Evolutionary conservation across 1,140 invertebrate genomes (phyloP).

Genomic region (Tetramorium parvispinum): DNA sequence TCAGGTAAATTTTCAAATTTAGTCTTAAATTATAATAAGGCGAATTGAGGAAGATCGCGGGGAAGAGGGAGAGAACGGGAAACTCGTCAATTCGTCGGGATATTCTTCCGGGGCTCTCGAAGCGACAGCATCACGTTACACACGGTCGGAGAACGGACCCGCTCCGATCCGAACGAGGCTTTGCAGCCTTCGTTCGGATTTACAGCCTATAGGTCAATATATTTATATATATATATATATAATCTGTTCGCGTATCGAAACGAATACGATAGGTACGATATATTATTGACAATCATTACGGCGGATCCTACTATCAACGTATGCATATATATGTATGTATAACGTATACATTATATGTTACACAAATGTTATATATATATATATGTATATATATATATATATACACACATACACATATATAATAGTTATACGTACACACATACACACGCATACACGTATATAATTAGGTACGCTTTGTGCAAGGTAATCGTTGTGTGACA

Average conservation of each 20-base stretch:
- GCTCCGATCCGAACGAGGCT: conserved; percentile 31
- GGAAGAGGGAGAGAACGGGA: background rate
- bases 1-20: background rate
- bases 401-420: no score
- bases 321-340: conserved; percentile 66
- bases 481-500: conserved; percentile 81
- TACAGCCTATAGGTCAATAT: conserved; percentile 72
- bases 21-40: background rate
- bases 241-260: conserved; percentile 52
- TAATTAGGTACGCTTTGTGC: conserved; percentile 84
- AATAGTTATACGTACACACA: conserved; percentile 20
- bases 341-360: conserved; percentile 4
- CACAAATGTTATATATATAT: background rate
- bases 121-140: conserved; percentile 61
- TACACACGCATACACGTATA: conserved; percentile 68
- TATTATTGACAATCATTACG: conserved; percentile 83
- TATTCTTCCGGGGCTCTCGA: conserved; percentile 39
- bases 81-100: background rate
- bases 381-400: no score
- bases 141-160: conserved; percentile 50
- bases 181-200: conserved; percentile 62
- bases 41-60: background rate
- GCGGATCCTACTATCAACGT: conserved; percentile 77
- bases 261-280: conserved; percentile 77
- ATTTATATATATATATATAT: conserved; percentile 40